phyloP scores from a whole-genome alignment of 2,797 vertebrate species.

The Morelia viridis region DNA sequence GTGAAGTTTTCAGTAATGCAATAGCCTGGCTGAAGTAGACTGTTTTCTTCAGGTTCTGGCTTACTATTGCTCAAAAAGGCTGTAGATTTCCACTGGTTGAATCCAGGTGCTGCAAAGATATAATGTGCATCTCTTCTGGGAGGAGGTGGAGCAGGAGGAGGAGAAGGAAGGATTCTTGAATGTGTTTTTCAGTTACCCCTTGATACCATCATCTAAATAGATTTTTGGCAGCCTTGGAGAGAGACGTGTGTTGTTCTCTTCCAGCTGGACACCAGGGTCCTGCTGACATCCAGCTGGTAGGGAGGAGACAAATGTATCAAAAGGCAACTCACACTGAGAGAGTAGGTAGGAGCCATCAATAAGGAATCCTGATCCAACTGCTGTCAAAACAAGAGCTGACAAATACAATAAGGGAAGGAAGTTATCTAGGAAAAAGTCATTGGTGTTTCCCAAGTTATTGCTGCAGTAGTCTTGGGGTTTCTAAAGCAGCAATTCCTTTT shows the following conservation, averaged over 20 bases:
- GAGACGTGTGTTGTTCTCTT: slow-evolving; percentile 16
- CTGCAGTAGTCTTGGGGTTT: not conserved
- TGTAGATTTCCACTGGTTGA: slow-evolving; percentile 10
- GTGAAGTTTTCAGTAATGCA: not conserved
- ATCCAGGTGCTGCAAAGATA: not conserved
- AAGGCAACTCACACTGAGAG: slow-evolving; percentile 37
- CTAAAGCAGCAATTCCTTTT: not conserved
- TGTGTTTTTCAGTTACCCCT: slow-evolving; percentile 35
- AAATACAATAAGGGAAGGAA: not conserved
- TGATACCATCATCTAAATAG: slow-evolving; percentile 16
- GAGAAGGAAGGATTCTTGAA: slow-evolving; percentile 6
- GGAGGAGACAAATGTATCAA: slow-evolving; percentile 16
- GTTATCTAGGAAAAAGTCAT: not conserved
- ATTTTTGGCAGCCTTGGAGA: slow-evolving; percentile 17
- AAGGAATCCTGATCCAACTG: slow-evolving; percentile 13
- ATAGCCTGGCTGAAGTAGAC: not conserved
- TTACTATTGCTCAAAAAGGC: not conserved
- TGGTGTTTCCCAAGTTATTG: slow-evolving; percentile 1
- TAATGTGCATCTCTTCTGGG: slow-evolving; percentile 9
- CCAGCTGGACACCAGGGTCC: slow-evolving; percentile 31
- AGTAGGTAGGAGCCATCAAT: slow-evolving; percentile 38
- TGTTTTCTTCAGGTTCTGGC: not conserved
- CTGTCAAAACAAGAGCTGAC: slow-evolving; percentile 12
- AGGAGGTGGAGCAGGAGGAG: not conserved
- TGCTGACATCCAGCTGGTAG: slow-evolving; percentile 31